Conservation (phyloP, 2,113 vertebrate genomes). For the Indicator indicator region DNA sequence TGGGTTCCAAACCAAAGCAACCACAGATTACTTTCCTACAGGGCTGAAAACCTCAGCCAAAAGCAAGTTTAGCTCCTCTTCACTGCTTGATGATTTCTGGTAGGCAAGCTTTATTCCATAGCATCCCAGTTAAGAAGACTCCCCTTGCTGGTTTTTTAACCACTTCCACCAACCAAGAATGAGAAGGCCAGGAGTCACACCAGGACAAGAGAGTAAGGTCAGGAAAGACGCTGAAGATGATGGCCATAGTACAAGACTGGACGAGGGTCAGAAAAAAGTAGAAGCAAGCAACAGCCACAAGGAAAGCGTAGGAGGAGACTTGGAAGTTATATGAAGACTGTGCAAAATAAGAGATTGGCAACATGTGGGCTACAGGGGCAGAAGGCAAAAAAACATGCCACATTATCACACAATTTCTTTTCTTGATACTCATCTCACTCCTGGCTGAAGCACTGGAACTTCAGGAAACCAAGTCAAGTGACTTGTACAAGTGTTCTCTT, state of each 20-base stretch:
- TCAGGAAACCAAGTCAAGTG: not conserved
- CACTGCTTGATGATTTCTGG: slow-evolving; percentile 48
- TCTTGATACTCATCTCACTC: not conserved
- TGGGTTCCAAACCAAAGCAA: slow-evolving; percentile 62
- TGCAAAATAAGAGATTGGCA: not conserved
- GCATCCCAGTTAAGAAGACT: slow-evolving; percentile 44
- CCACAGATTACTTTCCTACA: slow-evolving; percentile 67
- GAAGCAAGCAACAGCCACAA: not conserved
- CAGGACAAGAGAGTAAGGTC: slow-evolving; percentile 51
- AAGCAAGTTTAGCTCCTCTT: slow-evolving; percentile 66
- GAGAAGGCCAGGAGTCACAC: slow-evolving; percentile 56
- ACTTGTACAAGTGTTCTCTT: not conserved
- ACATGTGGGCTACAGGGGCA: not conserved
- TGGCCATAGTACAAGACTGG: not conserved
- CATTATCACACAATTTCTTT: not conserved
- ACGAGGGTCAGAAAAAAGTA: not conserved
- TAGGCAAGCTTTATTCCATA: slow-evolving; percentile 48
- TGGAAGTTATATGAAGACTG: not conserved
- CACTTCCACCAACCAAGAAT: slow-evolving; percentile 52
- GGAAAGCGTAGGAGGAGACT: not conserved
- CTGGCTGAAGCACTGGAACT: not conserved
- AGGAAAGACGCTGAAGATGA: not conserved
- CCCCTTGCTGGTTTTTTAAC: slow-evolving; percentile 52
- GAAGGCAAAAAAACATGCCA: not conserved
- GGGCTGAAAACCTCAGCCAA: slow-evolving; percentile 51